A percentile compares a stretch with the other conserved stretches of the same genome.
phyloP scores from a whole-genome alignment of 2,888 invertebrate species.

The Napeogenes sylphis region DNA sequence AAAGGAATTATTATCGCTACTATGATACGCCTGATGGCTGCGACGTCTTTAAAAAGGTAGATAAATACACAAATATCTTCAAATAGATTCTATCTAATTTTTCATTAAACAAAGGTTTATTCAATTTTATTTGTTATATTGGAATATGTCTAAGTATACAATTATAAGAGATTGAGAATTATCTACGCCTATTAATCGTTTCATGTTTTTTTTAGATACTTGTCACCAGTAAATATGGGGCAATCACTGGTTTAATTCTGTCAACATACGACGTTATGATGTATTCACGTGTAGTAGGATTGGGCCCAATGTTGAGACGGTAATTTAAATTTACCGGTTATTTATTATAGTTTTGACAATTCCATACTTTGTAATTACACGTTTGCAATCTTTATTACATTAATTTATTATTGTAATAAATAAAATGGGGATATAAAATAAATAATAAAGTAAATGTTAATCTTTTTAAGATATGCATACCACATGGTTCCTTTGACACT shows the following conservation, averaged over 20 bases:
- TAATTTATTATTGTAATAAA: too few species aligned
- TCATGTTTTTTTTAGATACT: slow-evolving; percentile 9
- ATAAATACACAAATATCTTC: not conserved
- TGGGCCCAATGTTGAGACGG: slow-evolving; percentile 43
- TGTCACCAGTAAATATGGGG: slow-evolving; percentile 19
- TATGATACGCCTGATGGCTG: slow-evolving; percentile 19
- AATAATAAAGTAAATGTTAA: too few species aligned
- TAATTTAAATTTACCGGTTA: slow-evolving; percentile 17
- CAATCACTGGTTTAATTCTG: slow-evolving; percentile 18
- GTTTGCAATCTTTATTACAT: too few species aligned
- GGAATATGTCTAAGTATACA: too few species aligned
- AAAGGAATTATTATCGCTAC: slow-evolving; percentile 15
- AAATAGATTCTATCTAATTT: not conserved
- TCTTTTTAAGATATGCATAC: slow-evolving; percentile 43
- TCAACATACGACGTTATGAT: slow-evolving; percentile 51
- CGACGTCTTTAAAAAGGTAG: slow-evolving; percentile 15
- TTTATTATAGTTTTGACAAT: not conserved
- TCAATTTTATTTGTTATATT: not conserved
- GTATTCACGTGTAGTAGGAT: slow-evolving; percentile 57
- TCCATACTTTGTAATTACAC: not conserved
- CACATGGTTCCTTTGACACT: slow-evolving; percentile 54
- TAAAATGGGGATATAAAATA: too few species aligned
- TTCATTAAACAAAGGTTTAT: not conserved
- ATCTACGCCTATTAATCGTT: too few species aligned
- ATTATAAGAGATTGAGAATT: too few species aligned